Conservation (phyloP, 2,888 invertebrate genomes). For the Lasioglossum pauxillum region DNA sequence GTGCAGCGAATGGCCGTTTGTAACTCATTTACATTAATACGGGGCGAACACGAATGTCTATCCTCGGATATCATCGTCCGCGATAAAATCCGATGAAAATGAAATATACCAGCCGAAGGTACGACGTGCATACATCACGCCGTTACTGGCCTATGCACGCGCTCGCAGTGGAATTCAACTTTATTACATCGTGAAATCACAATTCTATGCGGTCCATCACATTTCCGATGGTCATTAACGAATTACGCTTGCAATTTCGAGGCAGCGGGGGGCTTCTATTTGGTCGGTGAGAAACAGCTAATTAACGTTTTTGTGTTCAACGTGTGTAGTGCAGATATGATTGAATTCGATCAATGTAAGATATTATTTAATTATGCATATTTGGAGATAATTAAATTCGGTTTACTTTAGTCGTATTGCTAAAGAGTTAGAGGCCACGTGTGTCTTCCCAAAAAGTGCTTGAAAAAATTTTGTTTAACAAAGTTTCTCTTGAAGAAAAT, state of each 20-base stretch:
- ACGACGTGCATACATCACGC: conserved; percentile 22
- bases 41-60: conserved; percentile 63
- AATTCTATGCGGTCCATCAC: not conserved
- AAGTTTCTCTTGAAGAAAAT: not conserved
- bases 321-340: not conserved
- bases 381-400: not conserved
- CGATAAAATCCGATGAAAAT: conserved; percentile 53
- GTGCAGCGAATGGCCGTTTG: conserved; percentile 67
- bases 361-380: not conserved
- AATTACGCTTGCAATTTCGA: not conserved
- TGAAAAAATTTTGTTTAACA: not conserved
- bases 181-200: conserved; percentile 18
- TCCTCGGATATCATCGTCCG: conserved; percentile 54
- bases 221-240: not conserved
- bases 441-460: not conserved
- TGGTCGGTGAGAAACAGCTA: not conserved
- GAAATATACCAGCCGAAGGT: conserved; percentile 38
- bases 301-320: not conserved
- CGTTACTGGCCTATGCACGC: not conserved
- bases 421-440: not conserved
- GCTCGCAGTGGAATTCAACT: conserved; percentile 12
- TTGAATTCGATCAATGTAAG: not conserved
- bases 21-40: conserved; percentile 70
- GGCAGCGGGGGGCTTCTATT: not conserved
- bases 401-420: too few relatives aligned